Evolutionary conservation across 2,113 vertebrate species (phyloP), one percentile per base, ranked within the genome.

Genomic region (Pagrus major): DNA sequence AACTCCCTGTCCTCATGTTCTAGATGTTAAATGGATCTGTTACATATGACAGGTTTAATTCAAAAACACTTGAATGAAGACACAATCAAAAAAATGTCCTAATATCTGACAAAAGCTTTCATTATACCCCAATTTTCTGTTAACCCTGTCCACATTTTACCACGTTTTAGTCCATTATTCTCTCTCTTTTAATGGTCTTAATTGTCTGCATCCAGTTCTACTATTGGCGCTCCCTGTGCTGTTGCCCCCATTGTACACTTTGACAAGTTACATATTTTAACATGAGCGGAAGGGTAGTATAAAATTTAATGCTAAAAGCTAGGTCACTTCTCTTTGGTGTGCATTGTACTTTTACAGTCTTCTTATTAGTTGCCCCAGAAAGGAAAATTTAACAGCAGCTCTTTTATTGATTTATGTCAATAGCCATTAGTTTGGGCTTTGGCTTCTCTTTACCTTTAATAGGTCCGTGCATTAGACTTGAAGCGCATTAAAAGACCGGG

Each of bases 391-490:
- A 90, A 92, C 92, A 86, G 84, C 71, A 83, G 60, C 51, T 42
- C 92, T 91, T 93, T 89, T 89, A 91, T 93, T 91, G 93, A 93
- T 93, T 93, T 86, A 90, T 93, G 86, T 92, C 89, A 92, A 86
- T 93, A 91, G 89, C 80, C 89, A 94, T 95, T 94, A 94, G 88
- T 71, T 71, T 81, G 33, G 41, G 70, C 84, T 80, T 91, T 80
- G 79, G 86, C 73, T 83, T 83, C 66, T 73, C 76, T 76, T 35
- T 81, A 79, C 83, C 78, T 93, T 93, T 91, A 93, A 89, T 87
- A 88, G 86, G 67, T 66, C 64, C 83, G 83, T 75, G 65, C 87
- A 76, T 85, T 81, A 80, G 67, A 84, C 73, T 77, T 52, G 70
- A 86, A 87, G 78, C 69, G 12, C 68, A 59, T 84, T 91, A 89